These are phyloP conservation scores for Philaethria dido DNA, from an alignment of 2,888 invertebrate species.

Conservation along the genomic window DNA sequence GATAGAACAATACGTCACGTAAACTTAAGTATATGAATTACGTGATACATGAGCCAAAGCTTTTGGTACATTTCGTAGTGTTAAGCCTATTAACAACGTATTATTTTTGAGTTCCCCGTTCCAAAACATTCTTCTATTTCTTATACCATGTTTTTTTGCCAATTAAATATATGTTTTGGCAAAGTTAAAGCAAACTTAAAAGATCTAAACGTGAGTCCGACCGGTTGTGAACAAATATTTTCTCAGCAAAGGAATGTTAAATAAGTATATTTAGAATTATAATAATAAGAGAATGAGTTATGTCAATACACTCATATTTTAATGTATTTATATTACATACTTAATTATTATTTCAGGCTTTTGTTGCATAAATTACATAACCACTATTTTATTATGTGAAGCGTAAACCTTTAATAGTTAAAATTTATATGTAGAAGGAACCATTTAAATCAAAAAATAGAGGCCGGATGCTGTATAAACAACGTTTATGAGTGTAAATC, in stretches of 20 bases:
- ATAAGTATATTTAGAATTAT: background rate
- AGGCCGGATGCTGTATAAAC: too few species aligned
- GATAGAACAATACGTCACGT: too few species aligned
- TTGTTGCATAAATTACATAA: background rate
- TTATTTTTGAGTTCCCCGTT: too few species aligned
- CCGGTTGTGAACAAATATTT: slow-evolving; percentile 10
- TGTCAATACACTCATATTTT: slow-evolving; percentile 5
- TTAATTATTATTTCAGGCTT: background rate
- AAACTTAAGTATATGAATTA: too few species aligned
- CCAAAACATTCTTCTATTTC: too few species aligned
- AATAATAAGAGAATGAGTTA: slow-evolving; percentile 7
- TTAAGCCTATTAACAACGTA: too few species aligned
- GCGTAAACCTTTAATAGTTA: background rate
- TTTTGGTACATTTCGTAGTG: too few species aligned
- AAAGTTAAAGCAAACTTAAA: slow-evolving; percentile 2
- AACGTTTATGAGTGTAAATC: too few species aligned
- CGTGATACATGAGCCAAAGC: too few species aligned
- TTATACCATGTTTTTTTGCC: background rate
- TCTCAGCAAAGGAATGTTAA: slow-evolving; percentile 1
- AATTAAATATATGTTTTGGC: slow-evolving; percentile 9
- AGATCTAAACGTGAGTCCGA: background rate
- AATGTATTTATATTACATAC: background rate
- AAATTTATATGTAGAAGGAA: background rate
- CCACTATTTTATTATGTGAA: background rate
- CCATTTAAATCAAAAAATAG: too few species aligned